Percentiles rank a stretch among this genome's conserved stretches.
These are phyloP conservation scores for Antigone vipio DNA, from an alignment of 2,113 vertebrate genomes.

Conservation along the genomic window DNA sequence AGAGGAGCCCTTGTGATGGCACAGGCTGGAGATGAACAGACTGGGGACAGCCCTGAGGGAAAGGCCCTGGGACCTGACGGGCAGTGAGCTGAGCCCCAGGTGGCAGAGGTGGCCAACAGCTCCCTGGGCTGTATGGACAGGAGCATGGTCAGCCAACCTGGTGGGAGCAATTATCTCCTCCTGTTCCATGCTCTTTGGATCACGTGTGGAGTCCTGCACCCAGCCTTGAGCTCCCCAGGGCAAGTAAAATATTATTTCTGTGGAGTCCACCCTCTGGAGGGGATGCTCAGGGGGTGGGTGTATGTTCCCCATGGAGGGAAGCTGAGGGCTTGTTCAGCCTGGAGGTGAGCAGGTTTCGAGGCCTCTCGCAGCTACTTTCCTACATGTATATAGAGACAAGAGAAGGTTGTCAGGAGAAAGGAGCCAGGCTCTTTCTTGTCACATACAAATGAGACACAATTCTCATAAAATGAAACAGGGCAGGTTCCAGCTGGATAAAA, in stretches of 20 bases:
- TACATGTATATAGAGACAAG: background rate
- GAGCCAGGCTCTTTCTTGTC: background rate
- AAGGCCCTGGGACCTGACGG: background rate
- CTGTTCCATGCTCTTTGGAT: background rate
- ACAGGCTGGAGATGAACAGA: background rate
- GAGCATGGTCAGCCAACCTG: no score
- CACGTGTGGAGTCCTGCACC: background rate
- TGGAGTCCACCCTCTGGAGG: background rate
- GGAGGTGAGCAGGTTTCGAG: background rate
- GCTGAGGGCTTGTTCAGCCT: background rate
- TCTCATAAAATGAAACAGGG: background rate
- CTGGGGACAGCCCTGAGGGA: background rate
- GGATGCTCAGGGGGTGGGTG: background rate
- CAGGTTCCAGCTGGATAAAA: background rate
- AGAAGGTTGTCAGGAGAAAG: background rate
- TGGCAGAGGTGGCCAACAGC: background rate
- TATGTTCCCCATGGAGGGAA: background rate
- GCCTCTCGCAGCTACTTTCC: background rate
- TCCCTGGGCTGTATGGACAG: background rate
- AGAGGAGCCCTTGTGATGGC: background rate
- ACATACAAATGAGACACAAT: background rate
- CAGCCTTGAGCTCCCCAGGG: background rate
- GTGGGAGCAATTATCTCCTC: background rate
- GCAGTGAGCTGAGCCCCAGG: background rate
- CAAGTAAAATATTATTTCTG: background rate